Conservation (phyloP, 2,113 vertebrate species). For the Ranitomeya variabilis region DNA sequence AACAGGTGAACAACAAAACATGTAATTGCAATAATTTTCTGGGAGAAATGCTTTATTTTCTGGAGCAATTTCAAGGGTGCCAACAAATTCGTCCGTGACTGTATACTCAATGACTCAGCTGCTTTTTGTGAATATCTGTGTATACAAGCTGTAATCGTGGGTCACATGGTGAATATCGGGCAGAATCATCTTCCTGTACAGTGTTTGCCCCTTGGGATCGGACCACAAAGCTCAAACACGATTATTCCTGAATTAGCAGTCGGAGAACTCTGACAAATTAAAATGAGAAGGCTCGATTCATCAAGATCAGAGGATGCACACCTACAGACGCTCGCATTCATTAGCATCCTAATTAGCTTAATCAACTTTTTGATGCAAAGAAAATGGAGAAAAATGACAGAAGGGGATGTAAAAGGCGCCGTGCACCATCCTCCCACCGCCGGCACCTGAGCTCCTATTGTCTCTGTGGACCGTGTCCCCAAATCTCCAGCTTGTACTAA, state of each 20-base stretch:
- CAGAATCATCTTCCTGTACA: not conserved
- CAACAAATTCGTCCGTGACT: not conserved
- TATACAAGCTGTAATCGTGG: not conserved
- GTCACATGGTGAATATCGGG: not conserved
- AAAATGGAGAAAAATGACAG: conserved; percentile 56
- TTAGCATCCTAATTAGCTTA: conserved; percentile 55
- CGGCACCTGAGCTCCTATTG: conserved; percentile 25
- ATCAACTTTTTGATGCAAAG: conserved; percentile 51
- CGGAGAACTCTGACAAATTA: conserved; percentile 53
- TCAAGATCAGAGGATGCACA: conserved; percentile 48
- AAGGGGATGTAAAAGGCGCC: conserved; percentile 44
- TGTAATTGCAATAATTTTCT: too few species aligned
- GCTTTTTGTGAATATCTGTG: not conserved
- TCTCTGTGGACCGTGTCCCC: conserved; percentile 17
- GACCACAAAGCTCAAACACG: conserved; percentile 12
- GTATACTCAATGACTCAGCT: not conserved
- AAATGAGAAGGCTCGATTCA: conserved; percentile 33
- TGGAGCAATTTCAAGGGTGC: too few species aligned
- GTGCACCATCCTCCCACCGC: not conserved
- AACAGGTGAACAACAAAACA: too few species aligned
- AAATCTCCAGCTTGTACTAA: not conserved
- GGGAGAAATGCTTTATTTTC: too few species aligned
- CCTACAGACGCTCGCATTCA: conserved; percentile 49
- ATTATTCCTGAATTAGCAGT: conserved; percentile 37
- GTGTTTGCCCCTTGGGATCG: not conserved